These are phyloP conservation scores for Emydoidea blandingii DNA, from an alignment of 2,797 vertebrate genomes.

Conservation along the genomic window DNA sequence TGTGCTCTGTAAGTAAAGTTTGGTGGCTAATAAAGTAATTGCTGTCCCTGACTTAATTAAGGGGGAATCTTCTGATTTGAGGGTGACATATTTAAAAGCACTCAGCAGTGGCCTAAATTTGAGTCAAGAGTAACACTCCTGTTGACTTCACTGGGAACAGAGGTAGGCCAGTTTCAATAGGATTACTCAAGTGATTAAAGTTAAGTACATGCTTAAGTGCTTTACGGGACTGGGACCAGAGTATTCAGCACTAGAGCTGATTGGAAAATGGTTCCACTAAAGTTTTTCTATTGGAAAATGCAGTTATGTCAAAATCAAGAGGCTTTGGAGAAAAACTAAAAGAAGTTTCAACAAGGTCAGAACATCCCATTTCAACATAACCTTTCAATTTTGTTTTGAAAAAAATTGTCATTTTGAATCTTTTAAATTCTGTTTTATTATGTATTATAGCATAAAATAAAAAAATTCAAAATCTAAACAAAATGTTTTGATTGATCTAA, in stretches of 20 bases:
- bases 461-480: too few relatives aligned
- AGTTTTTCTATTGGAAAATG: constrained; percentile 2
- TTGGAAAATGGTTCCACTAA: neutral
- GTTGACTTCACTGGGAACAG: constrained; percentile 2
- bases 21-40: neutral
- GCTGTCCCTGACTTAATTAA: neutral
- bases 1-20: neutral
- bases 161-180: neutral
- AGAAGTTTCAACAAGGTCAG: too few relatives aligned
- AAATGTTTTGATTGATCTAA: too few relatives aligned
- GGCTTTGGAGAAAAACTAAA: too few relatives aligned
- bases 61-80: neutral
- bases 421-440: too few relatives aligned
- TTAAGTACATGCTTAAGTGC: neutral
- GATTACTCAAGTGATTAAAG: neutral
- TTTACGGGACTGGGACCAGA: neutral
- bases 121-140: neutral
- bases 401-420: too few relatives aligned
- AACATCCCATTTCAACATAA: too few relatives aligned
- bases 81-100: neutral
- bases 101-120: neutral
- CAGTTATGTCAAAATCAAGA: neutral
- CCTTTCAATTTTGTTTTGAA: too few relatives aligned
- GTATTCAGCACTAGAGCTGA: neutral
- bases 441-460: too few relatives aligned